A percentile compares a stretch with the other conserved stretches of the same genome.
Evolutionary conservation across 2,113 vertebrate genomes (phyloP).

Genomic region (Phyllostomus discolor): DNA sequence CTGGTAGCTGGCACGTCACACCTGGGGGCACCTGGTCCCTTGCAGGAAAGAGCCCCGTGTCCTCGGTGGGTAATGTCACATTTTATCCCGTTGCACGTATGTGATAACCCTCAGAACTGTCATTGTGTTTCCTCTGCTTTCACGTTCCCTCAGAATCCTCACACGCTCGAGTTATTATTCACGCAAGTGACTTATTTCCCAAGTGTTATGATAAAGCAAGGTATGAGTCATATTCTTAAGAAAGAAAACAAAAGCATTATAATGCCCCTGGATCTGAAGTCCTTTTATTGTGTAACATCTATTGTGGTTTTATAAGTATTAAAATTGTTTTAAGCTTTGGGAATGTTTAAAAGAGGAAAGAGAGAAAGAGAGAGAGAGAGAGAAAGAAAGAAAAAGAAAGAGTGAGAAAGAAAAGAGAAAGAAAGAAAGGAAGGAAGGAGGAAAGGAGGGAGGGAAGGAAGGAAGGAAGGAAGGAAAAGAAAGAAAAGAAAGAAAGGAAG

Average conservation of each 20-base stretch:
- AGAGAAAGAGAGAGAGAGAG: too few relatives aligned
- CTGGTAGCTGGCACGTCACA: background rate
- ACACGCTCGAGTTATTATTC: background rate
- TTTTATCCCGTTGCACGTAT: background rate
- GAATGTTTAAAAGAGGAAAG: background rate
- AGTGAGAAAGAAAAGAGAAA: background rate
- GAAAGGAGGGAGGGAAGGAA: too few relatives aligned
- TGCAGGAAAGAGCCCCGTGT: background rate
- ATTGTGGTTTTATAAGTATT: background rate
- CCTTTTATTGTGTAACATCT: background rate
- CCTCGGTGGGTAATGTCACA: background rate
- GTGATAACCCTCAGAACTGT: background rate
- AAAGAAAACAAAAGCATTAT: background rate
- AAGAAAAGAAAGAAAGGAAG: too few relatives aligned
- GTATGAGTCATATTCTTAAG: background rate
- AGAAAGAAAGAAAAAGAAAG: too few relatives aligned
- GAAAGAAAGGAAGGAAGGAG: too few relatives aligned
- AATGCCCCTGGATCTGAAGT: background rate
- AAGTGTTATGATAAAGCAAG: background rate
- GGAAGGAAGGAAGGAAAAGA: too few relatives aligned
- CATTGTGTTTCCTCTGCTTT: background rate
- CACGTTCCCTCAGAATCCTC: background rate
- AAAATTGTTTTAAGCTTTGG: slow-evolving; percentile 38
- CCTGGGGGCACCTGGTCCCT: background rate
- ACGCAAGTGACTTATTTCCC: background rate